Conservation (phyloP, 2,888 invertebrate genomes). For the Andrena chrysosceles region DNA sequence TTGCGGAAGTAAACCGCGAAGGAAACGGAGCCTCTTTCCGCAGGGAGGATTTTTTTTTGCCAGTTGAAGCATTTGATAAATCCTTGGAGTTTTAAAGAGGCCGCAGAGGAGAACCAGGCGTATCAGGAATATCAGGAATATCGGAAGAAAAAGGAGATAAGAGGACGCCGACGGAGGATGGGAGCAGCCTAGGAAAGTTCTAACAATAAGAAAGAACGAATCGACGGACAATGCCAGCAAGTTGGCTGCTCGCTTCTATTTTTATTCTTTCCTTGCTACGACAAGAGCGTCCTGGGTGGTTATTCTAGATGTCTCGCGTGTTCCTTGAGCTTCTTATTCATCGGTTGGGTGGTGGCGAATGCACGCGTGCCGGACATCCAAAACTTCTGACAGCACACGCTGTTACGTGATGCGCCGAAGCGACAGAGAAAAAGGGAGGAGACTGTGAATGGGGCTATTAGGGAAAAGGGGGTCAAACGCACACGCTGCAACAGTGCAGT, state of each 20-base stretch:
- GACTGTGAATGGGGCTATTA: constrained; percentile 52
- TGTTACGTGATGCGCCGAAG: constrained; percentile 8
- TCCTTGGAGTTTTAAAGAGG: constrained; percentile 33
- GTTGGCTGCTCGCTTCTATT: neutral
- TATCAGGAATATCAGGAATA: constrained; percentile 23
- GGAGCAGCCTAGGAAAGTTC: constrained; percentile 5
- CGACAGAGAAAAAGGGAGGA: constrained; percentile 37
- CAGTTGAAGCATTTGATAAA: constrained; percentile 27
- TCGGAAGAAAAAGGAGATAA: neutral
- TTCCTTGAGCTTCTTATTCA: constrained; percentile 29
- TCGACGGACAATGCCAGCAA: constrained; percentile 31
- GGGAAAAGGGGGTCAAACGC: constrained; percentile 61
- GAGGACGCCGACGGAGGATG: neutral
- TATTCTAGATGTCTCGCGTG: constrained; percentile 38
- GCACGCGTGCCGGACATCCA: constrained; percentile 12
- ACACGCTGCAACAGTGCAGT: constrained; percentile 30
- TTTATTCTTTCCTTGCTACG: constrained; percentile 9
- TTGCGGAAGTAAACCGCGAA: neutral
- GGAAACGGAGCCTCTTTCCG: constrained; percentile 3
- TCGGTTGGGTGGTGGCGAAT: neutral
- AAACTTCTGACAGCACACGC: constrained; percentile 24
- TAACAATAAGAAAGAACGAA: constrained; percentile 15
- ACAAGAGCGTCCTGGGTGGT: constrained; percentile 32
- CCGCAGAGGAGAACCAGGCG: constrained; percentile 22
- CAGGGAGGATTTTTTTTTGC: constrained; percentile 23